Evolutionary conservation across 2,113 vertebrate species (phyloP).

Genomic region (Gasterosteus aculeatus): DNA sequence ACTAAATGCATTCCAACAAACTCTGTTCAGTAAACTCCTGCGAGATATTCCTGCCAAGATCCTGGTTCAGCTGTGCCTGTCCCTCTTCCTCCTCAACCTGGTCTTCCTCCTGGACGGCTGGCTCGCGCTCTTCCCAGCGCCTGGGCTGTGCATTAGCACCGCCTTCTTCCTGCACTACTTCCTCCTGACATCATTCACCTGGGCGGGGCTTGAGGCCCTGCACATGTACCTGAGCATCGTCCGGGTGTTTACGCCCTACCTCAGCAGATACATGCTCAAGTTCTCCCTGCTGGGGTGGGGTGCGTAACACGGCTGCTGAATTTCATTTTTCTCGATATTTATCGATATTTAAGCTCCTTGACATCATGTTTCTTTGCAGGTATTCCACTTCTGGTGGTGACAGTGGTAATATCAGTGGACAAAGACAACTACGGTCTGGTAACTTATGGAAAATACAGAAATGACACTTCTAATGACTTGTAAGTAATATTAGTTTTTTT

Average conservation of each 20-base stretch:
- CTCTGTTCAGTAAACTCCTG: constrained; percentile 87
- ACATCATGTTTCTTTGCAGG: constrained; percentile 78
- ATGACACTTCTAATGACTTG: constrained; percentile 88
- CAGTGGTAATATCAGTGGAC: constrained; percentile 85
- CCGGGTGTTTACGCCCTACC: constrained; percentile 86
- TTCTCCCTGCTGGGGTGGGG: constrained; percentile 89
- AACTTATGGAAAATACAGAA: constrained; percentile 81
- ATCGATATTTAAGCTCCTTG: not conserved
- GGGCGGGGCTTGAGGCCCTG: constrained; percentile 96
- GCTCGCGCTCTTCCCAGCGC: constrained; percentile 84
- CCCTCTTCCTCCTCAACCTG: constrained; percentile 90
- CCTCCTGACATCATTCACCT: constrained; percentile 94
- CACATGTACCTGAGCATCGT: constrained; percentile 97
- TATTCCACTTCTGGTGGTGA: constrained; percentile 87
- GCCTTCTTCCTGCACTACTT: constrained; percentile 97
- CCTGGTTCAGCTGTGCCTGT: constrained; percentile 91
- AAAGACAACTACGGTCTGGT: constrained; percentile 89
- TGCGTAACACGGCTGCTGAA: not conserved
- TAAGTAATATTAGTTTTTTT: constrained; percentile 76
- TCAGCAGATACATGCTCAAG: constrained; percentile 95
- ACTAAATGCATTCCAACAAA: not conserved
- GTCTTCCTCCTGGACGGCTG: constrained; percentile 91
- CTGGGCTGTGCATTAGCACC: constrained; percentile 87
- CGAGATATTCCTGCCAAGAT: constrained; percentile 97
- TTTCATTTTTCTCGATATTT: not conserved